Evolutionary conservation across 2,113 vertebrate genomes (phyloP).

Genomic region (Xenopus borealis): DNA sequence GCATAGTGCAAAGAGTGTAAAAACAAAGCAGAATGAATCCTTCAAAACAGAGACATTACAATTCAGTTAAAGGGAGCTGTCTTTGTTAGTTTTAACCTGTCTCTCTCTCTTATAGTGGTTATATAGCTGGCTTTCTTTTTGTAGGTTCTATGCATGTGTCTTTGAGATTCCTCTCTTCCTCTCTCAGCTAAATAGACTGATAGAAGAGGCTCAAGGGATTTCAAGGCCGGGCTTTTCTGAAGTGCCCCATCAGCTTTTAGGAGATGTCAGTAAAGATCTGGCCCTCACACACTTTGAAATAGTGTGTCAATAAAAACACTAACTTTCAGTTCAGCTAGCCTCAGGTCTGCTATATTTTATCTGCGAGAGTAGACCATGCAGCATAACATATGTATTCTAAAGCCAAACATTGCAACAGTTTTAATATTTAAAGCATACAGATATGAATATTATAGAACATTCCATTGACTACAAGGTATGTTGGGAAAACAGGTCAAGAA

Average conservation of each 20-base stretch:
- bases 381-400: constrained; percentile 7
- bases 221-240: constrained; percentile 29
- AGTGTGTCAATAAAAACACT: constrained; percentile 33
- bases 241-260: constrained; percentile 42
- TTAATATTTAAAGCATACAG: not conserved
- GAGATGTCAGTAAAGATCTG: constrained; percentile 38
- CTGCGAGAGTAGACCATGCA: not conserved
- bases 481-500: not conserved
- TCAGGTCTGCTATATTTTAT: constrained; percentile 19
- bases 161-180: constrained; percentile 25
- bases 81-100: constrained; percentile 4
- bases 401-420: constrained; percentile 6
- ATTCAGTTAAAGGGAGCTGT: not conserved
- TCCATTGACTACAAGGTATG: not conserved
- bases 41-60: not conserved
- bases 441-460: not conserved
- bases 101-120: not conserved
- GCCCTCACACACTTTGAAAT: constrained; percentile 28
- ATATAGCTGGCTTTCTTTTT: not conserved
- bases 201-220: constrained; percentile 35
- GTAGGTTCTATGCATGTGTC: constrained; percentile 22
- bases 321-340: constrained; percentile 11
- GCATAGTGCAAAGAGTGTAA: too few species aligned
- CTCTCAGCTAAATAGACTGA: constrained; percentile 36
- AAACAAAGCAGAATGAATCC: not conserved